Conservation (phyloP, 2,888 invertebrate genomes). For the Zaprionus bogoriensis region DNA sequence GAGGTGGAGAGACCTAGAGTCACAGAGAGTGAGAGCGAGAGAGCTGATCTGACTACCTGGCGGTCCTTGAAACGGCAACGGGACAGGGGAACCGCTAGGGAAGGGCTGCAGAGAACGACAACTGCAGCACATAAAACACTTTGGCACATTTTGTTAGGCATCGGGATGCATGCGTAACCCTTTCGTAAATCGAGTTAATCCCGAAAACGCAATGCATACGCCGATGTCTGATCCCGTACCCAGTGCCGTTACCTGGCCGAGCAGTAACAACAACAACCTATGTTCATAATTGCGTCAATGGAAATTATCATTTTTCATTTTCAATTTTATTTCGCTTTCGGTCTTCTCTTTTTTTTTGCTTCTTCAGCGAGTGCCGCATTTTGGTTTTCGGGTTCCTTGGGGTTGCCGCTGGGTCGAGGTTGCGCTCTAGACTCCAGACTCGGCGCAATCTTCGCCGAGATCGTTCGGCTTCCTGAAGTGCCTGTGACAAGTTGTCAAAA, state of each 20-base stretch:
- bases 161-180: constrained; percentile 68
- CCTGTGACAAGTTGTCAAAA: constrained; percentile 56
- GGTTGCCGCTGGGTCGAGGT: constrained; percentile 42
- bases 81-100: constrained; percentile 8
- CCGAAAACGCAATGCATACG: constrained; percentile 58
- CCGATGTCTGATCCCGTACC: constrained; percentile 16
- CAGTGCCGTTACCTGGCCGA: constrained; percentile 24
- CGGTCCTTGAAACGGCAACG: constrained; percentile 20
- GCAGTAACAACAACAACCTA: constrained; percentile 25
- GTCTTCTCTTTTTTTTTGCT: constrained; percentile 8
- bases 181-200: constrained; percentile 74
- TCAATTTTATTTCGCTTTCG: constrained; percentile 13
- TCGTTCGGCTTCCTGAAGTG: constrained; percentile 46
- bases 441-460: constrained; percentile 37
- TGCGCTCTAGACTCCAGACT: too few species aligned
- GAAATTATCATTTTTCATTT: constrained; percentile 79
- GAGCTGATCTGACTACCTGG: constrained; percentile 53
- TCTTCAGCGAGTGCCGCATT: not conserved
- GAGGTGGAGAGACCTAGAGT: too few species aligned
- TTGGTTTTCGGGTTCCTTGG: constrained; percentile 29
- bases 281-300: constrained; percentile 58
- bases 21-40: constrained; percentile 1
- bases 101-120: not conserved
- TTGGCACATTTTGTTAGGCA: constrained; percentile 54
- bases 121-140: constrained; percentile 53